Base-by-base conservation (phyloP, 1,140 invertebrate genomes). In the Delia radicum region DNA sequence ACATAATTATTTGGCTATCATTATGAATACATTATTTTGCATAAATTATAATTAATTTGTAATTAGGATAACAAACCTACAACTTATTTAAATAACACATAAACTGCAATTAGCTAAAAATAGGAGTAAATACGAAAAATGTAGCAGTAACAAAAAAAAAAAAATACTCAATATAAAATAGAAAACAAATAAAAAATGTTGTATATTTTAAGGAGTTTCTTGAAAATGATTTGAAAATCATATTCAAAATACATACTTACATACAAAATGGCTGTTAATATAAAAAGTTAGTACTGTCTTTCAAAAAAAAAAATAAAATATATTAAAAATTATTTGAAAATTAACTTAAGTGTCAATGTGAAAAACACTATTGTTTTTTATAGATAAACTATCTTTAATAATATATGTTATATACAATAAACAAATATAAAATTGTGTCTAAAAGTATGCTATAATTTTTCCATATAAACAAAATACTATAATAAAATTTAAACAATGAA, bases 11-110 rank as follows among this genome's bases (percentile, higher is more conserved):
- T 69, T 21, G 65, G 37, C 65, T 69, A 69, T 69, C 65, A 69
- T 33, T 69, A 33, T 24, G 65, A 33, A 33, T 69, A 69, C 65
- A 69, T 69, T 69, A 69, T 69, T 69, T 69, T 69, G 65, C 65
- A 69, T 31, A 37, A 69, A 33, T 12, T 15, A 42, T 15, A 8
- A 42, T n/a, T 10, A 55, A 24, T 48, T 48, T 48, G 12, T 48
- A n/a, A 48, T 33, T 5, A 48, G 13, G 5, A 1, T 15, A 55
- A 55, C 48, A 55, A 55, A 55, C 1, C 1, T 8, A 55, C 46
- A 55, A 55, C 18, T 55, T 10, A 10, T 42, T 42, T 15, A 42
- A 42, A 42, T 12, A 42, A 42, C 12, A 8, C n/a, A 42, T 13
- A 42, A 42, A 42, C 12, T 42, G 10, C 37, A 12, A 42, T 1